Evolutionary conservation across 2,888 invertebrate genomes (phyloP), one percentile per base, ranked within the genome.

Genomic region (Pherbina coryleti): DNA sequence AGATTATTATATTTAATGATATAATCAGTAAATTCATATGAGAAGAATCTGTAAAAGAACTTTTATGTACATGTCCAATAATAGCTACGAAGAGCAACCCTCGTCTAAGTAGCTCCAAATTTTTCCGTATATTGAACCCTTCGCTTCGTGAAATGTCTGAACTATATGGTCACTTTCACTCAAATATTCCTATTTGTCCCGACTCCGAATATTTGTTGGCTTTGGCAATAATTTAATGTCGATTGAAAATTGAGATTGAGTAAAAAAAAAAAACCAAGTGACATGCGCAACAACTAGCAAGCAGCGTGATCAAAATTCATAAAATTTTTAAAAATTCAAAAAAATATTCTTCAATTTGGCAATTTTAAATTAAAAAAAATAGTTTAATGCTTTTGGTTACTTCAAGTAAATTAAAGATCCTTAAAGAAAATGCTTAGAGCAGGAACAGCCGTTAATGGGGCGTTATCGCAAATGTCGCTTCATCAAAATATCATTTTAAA

Each of bases 401-500:
- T 44, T 44, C 11, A 14, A 1, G 14, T 2, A 44, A 44, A 7
- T 44, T 78, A 81, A 79, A 80, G n/a, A n/a, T n/a, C n/a, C 84
- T 84, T 80, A 82, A 83, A 85, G 84, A 92, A 90, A 88, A 96
- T 96, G 96, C 94, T 96, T 92, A 93, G 95, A 89, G 96, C 95
- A 94, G 90, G 93, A 90, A 91, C 92, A 86, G 91, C 95, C 88
- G 92, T 95, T 79, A 93, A 92, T 87, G 91, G 93, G 87, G 91
- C 93, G 82, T 91, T 93, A 86, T 92, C 93, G 86, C 92, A 93
- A 1, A 37, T 37, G 37, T 94, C 88, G 94, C 96, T 90, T 95
- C 95, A 84, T 95, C 95, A 84, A 92, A 93, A 88, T 96, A 96
- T 96, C 92, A 96, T 79, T 90, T 95, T 70, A 92, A 92, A 85